Base-by-base conservation (phyloP, 2,888 invertebrate species). In the Melinopterus prodromus region DNA sequence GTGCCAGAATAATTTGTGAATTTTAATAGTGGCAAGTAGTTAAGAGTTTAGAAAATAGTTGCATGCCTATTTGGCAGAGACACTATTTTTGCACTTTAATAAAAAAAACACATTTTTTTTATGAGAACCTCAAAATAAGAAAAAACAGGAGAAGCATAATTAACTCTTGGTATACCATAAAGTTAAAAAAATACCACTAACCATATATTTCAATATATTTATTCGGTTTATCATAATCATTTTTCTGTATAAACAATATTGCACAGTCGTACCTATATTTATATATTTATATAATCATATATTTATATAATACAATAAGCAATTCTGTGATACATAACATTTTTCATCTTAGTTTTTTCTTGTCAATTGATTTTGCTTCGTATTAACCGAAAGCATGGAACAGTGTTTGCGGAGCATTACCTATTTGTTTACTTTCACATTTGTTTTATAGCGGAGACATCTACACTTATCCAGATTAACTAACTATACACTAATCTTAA, bases 221-320 rank as follows among this genome's bases (percentile, higher is more conserved):
- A 80, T 83, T 83, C 78, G 80, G 83, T 84, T 82, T 83, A 82
- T 82, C 84, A 35, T 81, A 81, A 81, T 84, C 81, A 81, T 83
- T 82, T 86, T 87, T 87, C 84, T 86, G 87, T 88, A 88, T 88
- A 88, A 88, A 88, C 87, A 88, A 88, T 88, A 86, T 87, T 87
- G 87, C 87, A 87, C 86, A 86, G 86, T 86, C 84, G 84, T 86
- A 85, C 82, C 85, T 85, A 80, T 81, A 77, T 76, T 77, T 75
- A 78, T 75, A 78, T 77, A 80, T 76, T 80, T 76, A 77, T 71
- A 37, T 71, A 78, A 80, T 80, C 80, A 81, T 82, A 81, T 82
- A 79, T 81, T 79, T 70, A 78, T 80, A 83, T 85, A 80, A 84
- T 85, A 87, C 85, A 86, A 84, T 86, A 87, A 87, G 87, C 87